phyloP scores from a whole-genome alignment of 2,113 vertebrate species.

The Tychaedon coryphoeus region DNA sequence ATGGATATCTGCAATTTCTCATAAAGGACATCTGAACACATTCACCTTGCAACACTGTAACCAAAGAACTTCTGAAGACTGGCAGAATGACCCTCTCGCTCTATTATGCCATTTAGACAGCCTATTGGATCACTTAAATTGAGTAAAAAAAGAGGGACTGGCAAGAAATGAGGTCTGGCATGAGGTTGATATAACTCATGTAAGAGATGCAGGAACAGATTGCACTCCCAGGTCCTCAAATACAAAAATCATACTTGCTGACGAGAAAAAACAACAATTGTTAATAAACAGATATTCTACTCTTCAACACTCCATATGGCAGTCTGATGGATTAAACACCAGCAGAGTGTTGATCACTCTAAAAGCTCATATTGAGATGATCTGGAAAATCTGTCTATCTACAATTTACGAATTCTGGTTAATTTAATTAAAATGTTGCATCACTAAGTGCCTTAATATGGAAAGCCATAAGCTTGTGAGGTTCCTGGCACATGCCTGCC shows the following conservation, averaged over 20 bases:
- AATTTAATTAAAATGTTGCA: conserved; percentile 67
- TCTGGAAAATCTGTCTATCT: conserved; percentile 63
- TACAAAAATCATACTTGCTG: neutral
- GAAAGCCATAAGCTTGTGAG: conserved; percentile 42
- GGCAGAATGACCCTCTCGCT: neutral
- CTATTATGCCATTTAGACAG: neutral
- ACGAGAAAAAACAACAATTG: conserved; percentile 40
- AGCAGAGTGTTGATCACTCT: conserved; percentile 54
- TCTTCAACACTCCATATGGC: conserved; percentile 59
- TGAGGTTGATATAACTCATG: neutral
- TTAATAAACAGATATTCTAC: conserved; percentile 62
- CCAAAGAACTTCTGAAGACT: neutral
- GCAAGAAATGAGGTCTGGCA: neutral
- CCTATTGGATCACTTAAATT: neutral
- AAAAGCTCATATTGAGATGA: conserved; percentile 64
- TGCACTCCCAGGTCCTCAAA: neutral
- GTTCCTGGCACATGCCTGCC: conserved; percentile 9
- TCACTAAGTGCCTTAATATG: conserved; percentile 64
- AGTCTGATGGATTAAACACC: conserved; percentile 61
- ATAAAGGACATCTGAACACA: neutral
- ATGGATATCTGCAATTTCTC: neutral
- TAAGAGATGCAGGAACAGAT: conserved; percentile 6
- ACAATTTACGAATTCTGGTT: conserved; percentile 57
- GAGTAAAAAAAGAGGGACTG: neutral
- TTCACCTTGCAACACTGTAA: neutral